Percentiles rank a stretch among this genome's conserved stretches.
phyloP scores from a whole-genome alignment of 2,888 invertebrate species.

The Acanthoscelides obtectus region DNA sequence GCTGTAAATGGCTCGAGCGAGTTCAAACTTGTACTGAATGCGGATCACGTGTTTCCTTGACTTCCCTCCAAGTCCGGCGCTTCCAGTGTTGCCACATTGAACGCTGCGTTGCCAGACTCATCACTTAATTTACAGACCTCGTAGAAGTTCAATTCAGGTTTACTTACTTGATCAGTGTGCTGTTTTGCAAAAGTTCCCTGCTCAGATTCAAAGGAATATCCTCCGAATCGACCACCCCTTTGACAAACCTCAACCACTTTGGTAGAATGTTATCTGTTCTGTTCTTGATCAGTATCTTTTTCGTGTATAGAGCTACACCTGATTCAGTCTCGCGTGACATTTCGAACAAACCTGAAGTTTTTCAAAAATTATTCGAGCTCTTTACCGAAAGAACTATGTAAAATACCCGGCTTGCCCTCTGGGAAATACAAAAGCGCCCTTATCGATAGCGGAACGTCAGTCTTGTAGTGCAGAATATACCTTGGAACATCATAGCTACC shows the following conservation, averaged over 20 bases:
- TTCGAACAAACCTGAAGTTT: slow-evolving; percentile 70
- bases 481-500: slow-evolving; percentile 84
- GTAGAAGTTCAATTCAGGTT: too few species aligned
- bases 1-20: too few species aligned
- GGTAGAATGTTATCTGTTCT: slow-evolving; percentile 87
- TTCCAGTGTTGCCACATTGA: too few species aligned
- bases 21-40: too few species aligned
- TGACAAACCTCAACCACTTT: slow-evolving; percentile 92
- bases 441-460: slow-evolving; percentile 88
- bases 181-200: slow-evolving; percentile 92
- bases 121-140: too few species aligned
- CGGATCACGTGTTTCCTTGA: too few species aligned
- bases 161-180: slow-evolving; percentile 75
- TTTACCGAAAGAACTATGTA: not conserved
- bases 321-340: slow-evolving; percentile 79
- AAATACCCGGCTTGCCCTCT: slow-evolving; percentile 62
- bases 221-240: slow-evolving; percentile 97
- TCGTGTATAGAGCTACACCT: slow-evolving; percentile 85
- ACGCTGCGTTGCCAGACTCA: too few species aligned
- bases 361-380: not conserved
- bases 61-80: too few species aligned
- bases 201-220: slow-evolving; percentile 97
- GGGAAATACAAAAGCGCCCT: slow-evolving; percentile 90
- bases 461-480: slow-evolving; percentile 87
- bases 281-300: slow-evolving; percentile 89